These are phyloP conservation scores for Xenopus tropicalis DNA, from an alignment of 2,113 vertebrate genomes.

Conservation along the genomic window UCB_Xtro_10.0 CM004445.2:132343501-132344000, in stretches of 20 bases:
- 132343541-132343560: conserved; percentile 3
- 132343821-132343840: neutral
- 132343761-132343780: conserved; percentile 22
- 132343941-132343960: conserved; percentile 15
- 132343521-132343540: neutral
- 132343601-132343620: conserved; percentile 22
- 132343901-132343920: neutral
- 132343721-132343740: neutral
- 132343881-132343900: neutral
- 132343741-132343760: neutral
- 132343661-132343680: neutral
- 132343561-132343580: conserved; percentile 27
- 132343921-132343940: neutral
- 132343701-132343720: neutral
- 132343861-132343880: neutral
- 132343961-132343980: conserved; percentile 24
- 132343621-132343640: conserved; percentile 17
- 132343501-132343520: conserved; percentile 12
- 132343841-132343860: neutral
- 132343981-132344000: conserved; percentile 12
- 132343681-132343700: neutral
- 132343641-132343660: neutral
- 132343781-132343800: conserved; percentile 7
- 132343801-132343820: conserved; percentile 14
- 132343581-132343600: neutral